Base-by-base conservation (phyloP, 2,797 vertebrate genomes). In the Chelidonichthys spinosus region DNA sequence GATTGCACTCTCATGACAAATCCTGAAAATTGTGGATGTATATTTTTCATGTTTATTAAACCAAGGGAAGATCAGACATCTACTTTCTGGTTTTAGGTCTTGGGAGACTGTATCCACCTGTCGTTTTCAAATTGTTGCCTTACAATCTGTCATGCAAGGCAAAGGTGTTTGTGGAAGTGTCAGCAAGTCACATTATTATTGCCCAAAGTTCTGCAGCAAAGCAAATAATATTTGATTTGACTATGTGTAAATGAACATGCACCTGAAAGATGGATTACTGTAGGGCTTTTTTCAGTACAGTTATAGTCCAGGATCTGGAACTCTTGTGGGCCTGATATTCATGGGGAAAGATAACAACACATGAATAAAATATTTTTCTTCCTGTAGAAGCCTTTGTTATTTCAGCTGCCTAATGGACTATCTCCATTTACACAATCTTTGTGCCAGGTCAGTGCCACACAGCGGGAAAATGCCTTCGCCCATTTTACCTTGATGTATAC, bases 391-490 rank as follows among this genome's bases (percentile, higher is more conserved):
- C 32, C 25, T 72, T 53, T 76, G 63, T 83, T 88, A 54, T 69
- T 79, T 72, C 66, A 78, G 67, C 53, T 55, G 63, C 56, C 74
- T 76, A 65, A 74, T 63, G 63, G 73, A 67, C 32, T 36, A 40
- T 85, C 82, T 88, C 75, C 64, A 70, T 79, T 92, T 82, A 79
- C 77, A 68, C 69, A 72, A 64, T 55, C 74, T 69, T 71, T 77
- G 72, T 66, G 46, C 50, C 55, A 33, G 72, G 80, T 53, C 75
- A 65, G 63, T 15, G 60, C 46, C 56, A 59, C 69, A 13, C 79
- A 42, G 71, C 68, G 36, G 66, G 81, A 79, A 84, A 60, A 70
- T 66, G 73, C 76, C 64, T 69, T 36, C 0, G 6, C 55, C 36
- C 47, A 36, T 63, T 87, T 68, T 60, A 53, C 39, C 15, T 72